Evolutionary conservation across 2,113 vertebrate genomes (phyloP).

Genomic region (Halcyon senegalensis): DNA sequence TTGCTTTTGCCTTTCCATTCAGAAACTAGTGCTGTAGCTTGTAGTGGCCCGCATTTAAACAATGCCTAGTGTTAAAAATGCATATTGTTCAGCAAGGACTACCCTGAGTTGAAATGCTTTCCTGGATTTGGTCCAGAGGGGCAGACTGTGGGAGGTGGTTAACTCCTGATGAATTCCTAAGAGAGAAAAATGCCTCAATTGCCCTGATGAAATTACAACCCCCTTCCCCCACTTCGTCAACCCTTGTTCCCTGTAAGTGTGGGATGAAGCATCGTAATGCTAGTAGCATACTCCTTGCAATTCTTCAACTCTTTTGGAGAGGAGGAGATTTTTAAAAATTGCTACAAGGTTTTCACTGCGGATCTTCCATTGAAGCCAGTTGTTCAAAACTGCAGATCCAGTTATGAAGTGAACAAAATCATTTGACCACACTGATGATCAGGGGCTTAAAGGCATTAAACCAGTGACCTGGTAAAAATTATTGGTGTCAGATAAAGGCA

Average conservation of each 20-base stretch:
- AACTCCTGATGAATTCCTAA: background rate
- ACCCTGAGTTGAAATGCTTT: background rate
- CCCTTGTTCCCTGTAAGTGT: background rate
- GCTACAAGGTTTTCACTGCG: background rate
- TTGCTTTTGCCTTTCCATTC: background rate
- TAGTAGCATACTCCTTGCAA: background rate
- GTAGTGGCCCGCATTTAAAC: background rate
- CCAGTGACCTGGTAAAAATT: conserved; percentile 65
- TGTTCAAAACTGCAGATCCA: conserved; percentile 47
- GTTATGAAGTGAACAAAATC: conserved; percentile 53
- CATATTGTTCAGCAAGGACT: background rate
- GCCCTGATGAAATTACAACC: background rate
- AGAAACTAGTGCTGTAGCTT: background rate
- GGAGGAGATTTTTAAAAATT: background rate
- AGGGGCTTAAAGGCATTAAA: conserved; percentile 67
- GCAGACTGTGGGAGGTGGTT: background rate
- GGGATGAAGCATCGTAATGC: fast-evolving
- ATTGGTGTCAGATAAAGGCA: conserved; percentile 38
- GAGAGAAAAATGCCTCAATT: background rate
- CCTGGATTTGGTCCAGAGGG: background rate
- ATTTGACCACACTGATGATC: conserved; percentile 59
- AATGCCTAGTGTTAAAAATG: background rate
- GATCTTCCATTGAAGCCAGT: background rate
- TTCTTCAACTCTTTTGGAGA: background rate
- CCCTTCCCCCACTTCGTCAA: fast-evolving